A percentile compares a stretch with the other conserved stretches of the same genome.
Conservation (phyloP, 2,113 vertebrate species). For the Psilopsiagon aurifrons region DNA sequence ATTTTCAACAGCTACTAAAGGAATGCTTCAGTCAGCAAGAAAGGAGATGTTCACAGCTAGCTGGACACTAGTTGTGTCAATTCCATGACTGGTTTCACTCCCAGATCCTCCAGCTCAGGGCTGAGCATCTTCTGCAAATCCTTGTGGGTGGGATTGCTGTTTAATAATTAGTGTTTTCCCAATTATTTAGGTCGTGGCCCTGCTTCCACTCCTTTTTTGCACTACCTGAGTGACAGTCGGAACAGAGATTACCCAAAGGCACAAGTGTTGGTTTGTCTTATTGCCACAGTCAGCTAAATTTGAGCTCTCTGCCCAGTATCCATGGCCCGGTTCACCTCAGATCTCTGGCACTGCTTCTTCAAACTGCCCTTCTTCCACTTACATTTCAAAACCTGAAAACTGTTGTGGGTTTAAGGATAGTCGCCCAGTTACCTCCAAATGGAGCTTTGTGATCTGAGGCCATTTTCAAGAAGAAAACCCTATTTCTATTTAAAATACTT, state of each 20-base stretch:
- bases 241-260: neutral
- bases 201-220: slow-evolving; percentile 7
- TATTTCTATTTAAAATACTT: neutral
- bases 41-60: neutral
- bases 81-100: neutral
- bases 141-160: neutral
- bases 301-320: slow-evolving; percentile 25
- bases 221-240: neutral
- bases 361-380: neutral
- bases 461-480: neutral
- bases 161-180: neutral
- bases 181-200: neutral
- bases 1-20: neutral
- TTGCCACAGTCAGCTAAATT: slow-evolving; percentile 46
- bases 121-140: neutral
- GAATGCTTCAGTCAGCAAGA: neutral
- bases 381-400: neutral
- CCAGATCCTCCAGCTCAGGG: neutral
- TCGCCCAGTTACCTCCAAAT: neutral
- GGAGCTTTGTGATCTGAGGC: neutral
- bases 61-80: neutral
- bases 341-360: slow-evolving; percentile 1
- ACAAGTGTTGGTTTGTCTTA: neutral
- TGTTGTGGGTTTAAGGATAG: neutral
- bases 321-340: neutral